A percentile compares a stretch with the other conserved stretches of the same genome.
Conservation (phyloP, 2,797 vertebrate genomes). For the Muscicapa striata region DNA sequence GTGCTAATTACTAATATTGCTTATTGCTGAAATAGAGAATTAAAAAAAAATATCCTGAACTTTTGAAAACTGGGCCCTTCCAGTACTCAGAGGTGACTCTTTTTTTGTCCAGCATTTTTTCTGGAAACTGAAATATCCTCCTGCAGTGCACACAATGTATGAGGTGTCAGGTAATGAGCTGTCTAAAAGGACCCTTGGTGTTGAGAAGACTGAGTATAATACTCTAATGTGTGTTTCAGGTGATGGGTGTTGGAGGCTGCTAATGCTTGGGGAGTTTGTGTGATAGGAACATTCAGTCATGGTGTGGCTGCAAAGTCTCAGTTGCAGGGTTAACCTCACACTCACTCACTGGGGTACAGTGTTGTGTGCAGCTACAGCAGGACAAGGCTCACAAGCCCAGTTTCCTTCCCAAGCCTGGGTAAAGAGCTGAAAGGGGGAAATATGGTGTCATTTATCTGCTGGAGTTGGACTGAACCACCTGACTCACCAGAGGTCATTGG, state of each 20-base stretch:
- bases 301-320: not conserved
- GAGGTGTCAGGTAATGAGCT: accelerated
- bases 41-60: not conserved
- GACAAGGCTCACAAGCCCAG: accelerated
- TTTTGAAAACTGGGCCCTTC: not conserved
- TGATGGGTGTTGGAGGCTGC: not conserved
- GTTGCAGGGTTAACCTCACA: not conserved
- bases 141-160: not conserved
- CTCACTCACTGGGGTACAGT: not conserved
- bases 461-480: not conserved
- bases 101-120: not conserved
- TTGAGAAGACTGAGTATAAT: not conserved
- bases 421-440: not conserved
- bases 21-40: not conserved
- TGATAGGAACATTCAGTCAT: not conserved
- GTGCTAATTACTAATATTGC: not conserved
- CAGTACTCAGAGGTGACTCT: not conserved
- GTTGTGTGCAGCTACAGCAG: not conserved
- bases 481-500: not conserved
- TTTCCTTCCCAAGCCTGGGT: not conserved
- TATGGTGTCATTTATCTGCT: not conserved
- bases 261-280: accelerated
- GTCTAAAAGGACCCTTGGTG: not conserved
- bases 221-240: not conserved
- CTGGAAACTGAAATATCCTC: not conserved